Conservation (phyloP, 2,113 vertebrate species). For the Lichenostomus cassidix region DNA sequence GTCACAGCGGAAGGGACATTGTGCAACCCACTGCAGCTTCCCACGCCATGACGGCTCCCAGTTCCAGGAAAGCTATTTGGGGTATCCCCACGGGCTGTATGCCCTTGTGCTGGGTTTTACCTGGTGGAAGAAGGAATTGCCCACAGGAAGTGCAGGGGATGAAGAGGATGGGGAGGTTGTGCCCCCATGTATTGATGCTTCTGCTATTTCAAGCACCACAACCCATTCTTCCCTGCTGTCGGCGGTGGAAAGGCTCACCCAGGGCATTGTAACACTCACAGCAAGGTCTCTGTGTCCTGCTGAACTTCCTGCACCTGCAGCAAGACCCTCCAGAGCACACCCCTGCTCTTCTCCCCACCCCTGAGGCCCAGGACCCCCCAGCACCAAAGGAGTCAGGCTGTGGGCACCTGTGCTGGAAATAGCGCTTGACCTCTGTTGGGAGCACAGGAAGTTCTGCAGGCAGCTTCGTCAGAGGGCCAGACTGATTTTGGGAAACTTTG, state of each 20-base stretch:
- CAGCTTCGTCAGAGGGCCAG: background rate
- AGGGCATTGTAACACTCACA: background rate
- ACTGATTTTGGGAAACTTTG: background rate
- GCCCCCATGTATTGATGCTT: accelerated
- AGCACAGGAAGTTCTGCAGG: background rate
- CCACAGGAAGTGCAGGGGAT: background rate
- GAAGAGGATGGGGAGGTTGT: background rate
- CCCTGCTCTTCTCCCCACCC: background rate
- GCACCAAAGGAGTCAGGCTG: background rate
- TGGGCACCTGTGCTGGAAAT: background rate
- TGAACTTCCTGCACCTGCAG: background rate
- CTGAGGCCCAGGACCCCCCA: background rate
- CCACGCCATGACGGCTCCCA: accelerated
- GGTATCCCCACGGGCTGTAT: background rate
- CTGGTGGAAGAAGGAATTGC: background rate
- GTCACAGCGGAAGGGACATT: background rate
- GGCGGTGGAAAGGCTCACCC: background rate
- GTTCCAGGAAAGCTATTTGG: background rate
- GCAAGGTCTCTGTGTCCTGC: background rate
- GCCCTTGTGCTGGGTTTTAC: background rate
- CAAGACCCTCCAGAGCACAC: background rate
- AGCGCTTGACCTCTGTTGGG: background rate
- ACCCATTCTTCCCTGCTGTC: background rate
- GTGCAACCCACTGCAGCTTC: background rate
- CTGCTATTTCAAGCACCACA: background rate